These are phyloP conservation scores for Eurytoma adleriae DNA, from an alignment of 2,888 invertebrate genomes.

Conservation along the genomic window DNA sequence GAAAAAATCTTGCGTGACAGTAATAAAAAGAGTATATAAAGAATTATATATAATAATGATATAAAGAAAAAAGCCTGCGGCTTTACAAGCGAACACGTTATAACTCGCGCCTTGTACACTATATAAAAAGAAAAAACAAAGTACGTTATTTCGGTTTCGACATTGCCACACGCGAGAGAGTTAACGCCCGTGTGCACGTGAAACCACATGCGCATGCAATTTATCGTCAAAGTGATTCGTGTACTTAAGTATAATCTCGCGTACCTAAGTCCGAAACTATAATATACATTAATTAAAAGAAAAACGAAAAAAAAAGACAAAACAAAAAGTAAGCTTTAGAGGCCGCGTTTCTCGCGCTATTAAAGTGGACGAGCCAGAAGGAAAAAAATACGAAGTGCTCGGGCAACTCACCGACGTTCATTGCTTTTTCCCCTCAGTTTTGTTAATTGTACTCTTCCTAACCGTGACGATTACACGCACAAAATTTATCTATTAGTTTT, in stretches of 20 bases:
- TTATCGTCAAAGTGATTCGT: slow-evolving; percentile 55
- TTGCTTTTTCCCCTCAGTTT: neutral
- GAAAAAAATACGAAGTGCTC: slow-evolving; percentile 31
- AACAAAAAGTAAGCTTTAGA: slow-evolving; percentile 37
- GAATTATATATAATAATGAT: slow-evolving; percentile 15
- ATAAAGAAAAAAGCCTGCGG: slow-evolving; percentile 34
- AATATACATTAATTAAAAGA: slow-evolving; percentile 23
- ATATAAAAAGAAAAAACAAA: slow-evolving; percentile 50
- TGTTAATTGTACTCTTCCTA: neutral
- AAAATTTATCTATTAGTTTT: slow-evolving; percentile 26
- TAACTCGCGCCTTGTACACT: slow-evolving; percentile 51
- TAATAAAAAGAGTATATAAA: slow-evolving; percentile 33
- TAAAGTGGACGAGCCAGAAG: slow-evolving; percentile 45
- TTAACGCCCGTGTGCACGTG: slow-evolving; percentile 17
- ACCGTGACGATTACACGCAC: slow-evolving; percentile 16
- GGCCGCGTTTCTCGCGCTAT: slow-evolving; percentile 38
- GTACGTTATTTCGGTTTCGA: slow-evolving; percentile 49
- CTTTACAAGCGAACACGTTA: slow-evolving; percentile 39
- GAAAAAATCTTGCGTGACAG: slow-evolving; percentile 43
- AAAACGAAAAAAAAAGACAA: slow-evolving; percentile 35
- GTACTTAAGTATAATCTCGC: slow-evolving; percentile 57
- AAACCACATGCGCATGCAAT: slow-evolving; percentile 8
- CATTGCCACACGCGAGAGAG: slow-evolving; percentile 38
- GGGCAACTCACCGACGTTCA: slow-evolving; percentile 2
- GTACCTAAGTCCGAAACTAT: slow-evolving; percentile 46